A percentile compares a stretch with the other conserved stretches of the same genome.
Evolutionary conservation across 2,888 invertebrate species (phyloP).

Genomic region (Drosophila pseudotalamancana): DNA sequence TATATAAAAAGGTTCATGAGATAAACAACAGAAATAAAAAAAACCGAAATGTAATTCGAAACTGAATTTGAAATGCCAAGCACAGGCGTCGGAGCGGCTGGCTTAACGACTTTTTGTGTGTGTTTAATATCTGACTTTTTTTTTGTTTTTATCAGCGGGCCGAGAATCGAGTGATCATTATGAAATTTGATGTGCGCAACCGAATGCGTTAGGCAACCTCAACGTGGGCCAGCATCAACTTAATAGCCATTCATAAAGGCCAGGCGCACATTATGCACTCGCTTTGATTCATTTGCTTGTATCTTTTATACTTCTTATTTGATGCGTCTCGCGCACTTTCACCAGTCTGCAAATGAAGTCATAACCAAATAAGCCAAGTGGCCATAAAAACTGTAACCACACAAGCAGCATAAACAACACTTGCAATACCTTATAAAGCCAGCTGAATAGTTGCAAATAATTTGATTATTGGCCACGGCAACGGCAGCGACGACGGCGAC

Average conservation of each 20-base stretch:
- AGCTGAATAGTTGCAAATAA: conserved; percentile 32
- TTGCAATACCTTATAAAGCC: conserved; percentile 23
- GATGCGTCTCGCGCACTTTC: conserved; percentile 67
- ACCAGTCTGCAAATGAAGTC: conserved; percentile 70
- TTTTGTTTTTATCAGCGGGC: conserved; percentile 38
- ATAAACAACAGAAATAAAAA: conserved; percentile 35
- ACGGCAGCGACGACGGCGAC: conserved; percentile 6
- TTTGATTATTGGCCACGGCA: conserved; percentile 28
- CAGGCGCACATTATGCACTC: conserved; percentile 54
- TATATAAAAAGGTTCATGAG: conserved; percentile 32
- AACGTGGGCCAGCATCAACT: conserved; percentile 44
- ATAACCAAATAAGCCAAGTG: conserved; percentile 71
- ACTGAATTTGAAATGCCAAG: conserved; percentile 61
- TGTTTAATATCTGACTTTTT: conserved; percentile 10
- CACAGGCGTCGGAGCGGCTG: conserved; percentile 60
- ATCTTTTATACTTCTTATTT: no score
- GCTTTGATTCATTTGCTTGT: conserved; percentile 61
- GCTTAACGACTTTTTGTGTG: conserved; percentile 40
- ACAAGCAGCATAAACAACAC: background rate
- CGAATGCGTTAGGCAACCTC: conserved; percentile 55
- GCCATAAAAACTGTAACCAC: conserved; percentile 33
- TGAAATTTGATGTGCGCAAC: conserved; percentile 39
- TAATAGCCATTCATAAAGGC: conserved; percentile 52
- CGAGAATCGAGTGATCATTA: conserved; percentile 55
- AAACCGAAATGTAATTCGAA: conserved; percentile 61